A percentile compares a stretch with the other conserved stretches of the same genome.
Conservation (phyloP, 2,113 vertebrate genomes). For the Microcebus murinus region DNA sequence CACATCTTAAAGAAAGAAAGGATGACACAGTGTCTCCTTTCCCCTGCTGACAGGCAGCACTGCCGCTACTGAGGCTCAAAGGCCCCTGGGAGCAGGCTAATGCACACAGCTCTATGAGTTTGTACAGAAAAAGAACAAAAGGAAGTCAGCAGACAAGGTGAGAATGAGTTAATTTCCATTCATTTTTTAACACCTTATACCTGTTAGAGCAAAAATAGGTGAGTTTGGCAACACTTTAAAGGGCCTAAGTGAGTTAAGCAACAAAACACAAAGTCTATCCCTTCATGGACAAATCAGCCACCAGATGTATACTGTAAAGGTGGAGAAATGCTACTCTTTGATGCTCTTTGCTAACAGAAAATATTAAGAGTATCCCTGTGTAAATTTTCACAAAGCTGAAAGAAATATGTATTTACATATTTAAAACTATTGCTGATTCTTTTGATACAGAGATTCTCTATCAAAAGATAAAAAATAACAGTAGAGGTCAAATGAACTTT, state of each 20-base stretch:
- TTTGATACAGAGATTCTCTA: background rate
- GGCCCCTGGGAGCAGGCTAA: background rate
- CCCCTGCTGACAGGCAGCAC: fast-evolving
- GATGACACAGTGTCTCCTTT: fast-evolving
- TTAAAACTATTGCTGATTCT: background rate
- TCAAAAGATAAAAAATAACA: background rate
- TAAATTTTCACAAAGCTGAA: background rate
- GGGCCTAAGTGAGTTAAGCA: background rate
- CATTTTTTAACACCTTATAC: background rate
- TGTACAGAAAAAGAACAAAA: background rate
- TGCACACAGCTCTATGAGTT: fast-evolving
- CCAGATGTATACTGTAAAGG: background rate
- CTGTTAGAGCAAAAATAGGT: background rate
- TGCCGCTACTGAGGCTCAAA: fast-evolving
- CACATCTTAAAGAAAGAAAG: background rate
- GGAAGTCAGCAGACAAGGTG: background rate
- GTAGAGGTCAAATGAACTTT: background rate
- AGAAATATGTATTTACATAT: background rate
- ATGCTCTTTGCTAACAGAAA: background rate
- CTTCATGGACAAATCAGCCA: background rate
- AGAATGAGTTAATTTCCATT: background rate
- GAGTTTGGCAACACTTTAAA: background rate
- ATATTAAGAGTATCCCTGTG: background rate
- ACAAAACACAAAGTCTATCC: background rate
- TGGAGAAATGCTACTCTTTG: background rate